Percentiles rank a stretch among this genome's conserved stretches.
Conservation (phyloP, 2,113 vertebrate species). For the Ranitomeya imitator region DNA sequence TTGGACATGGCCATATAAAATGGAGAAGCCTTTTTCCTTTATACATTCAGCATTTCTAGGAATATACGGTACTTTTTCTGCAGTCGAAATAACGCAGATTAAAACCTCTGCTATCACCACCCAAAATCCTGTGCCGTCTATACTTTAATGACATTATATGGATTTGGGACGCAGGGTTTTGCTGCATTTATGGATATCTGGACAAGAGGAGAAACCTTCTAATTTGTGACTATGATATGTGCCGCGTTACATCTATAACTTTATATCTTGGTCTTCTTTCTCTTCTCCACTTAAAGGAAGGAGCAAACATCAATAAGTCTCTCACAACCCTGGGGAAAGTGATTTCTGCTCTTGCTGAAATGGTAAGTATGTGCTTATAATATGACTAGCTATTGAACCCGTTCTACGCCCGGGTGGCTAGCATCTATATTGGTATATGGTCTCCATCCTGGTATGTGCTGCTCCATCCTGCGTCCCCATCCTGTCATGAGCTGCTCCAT, state of each 20-base stretch:
- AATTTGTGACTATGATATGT: neutral
- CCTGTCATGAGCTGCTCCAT: no score
- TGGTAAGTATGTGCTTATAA: slow-evolving; percentile 69
- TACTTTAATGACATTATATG: neutral
- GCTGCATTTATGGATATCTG: neutral
- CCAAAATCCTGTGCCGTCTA: no score
- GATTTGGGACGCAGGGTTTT: neutral
- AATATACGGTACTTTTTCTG: no score
- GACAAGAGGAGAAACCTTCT: neutral
- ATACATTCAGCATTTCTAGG: no score
- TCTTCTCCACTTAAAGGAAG: slow-evolving; percentile 73
- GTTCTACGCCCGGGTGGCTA: no score
- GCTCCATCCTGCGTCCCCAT: no score
- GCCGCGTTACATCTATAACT: neutral
- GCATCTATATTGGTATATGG: no score
- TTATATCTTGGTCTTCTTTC: neutral
- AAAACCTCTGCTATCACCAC: no score
- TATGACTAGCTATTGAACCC: no score
- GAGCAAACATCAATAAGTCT: slow-evolving; percentile 91
- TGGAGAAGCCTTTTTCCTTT: no score
- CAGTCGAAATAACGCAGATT: no score
- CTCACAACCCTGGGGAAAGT: slow-evolving; percentile 90
- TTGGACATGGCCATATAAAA: neutral
- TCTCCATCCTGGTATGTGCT: no score
- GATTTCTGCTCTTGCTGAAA: slow-evolving; percentile 86